Conservation (phyloP, 1,140 invertebrate genomes). For the Catajapyx aquilonaris region DNA sequence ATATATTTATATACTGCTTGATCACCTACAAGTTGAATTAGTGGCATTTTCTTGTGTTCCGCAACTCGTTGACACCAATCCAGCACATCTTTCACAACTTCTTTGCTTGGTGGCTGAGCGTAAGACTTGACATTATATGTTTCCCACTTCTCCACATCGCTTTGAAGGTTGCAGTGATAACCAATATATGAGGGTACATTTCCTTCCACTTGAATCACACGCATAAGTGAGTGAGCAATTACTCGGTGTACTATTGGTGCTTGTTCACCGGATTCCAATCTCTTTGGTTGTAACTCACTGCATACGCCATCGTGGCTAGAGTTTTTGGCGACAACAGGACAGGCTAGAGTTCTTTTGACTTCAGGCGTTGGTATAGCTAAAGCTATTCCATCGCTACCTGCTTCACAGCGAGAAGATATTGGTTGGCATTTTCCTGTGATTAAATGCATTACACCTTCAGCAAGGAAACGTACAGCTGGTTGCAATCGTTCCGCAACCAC, state of each 20-base stretch:
- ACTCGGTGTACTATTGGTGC: not conserved
- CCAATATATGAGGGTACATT: not conserved
- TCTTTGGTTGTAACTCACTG: not conserved
- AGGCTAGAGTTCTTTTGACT: not conserved
- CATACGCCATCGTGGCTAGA: not conserved
- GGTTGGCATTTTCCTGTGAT: not conserved
- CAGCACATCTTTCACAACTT: slow-evolving; percentile 5
- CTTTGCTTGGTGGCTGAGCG: slow-evolving; percentile 4
- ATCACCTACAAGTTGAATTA: slow-evolving; percentile 1
- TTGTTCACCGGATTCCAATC: not conserved
- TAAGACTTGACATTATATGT: slow-evolving; percentile 5
- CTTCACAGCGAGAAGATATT: not conserved
- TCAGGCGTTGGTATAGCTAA: not conserved
- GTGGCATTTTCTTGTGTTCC: slow-evolving; percentile 2
- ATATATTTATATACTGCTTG: slow-evolving; percentile 4
- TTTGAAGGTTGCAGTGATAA: not conserved
- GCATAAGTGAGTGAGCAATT: not conserved
- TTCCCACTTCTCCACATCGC: slow-evolving; percentile 1
- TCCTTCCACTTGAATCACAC: not conserved
- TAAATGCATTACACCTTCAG: not conserved
- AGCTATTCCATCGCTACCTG: not conserved
- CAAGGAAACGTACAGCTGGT: not conserved
- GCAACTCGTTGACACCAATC: slow-evolving; percentile 5
- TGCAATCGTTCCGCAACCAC: not conserved
- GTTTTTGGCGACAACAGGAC: not conserved